Conservation (phyloP, 2,888 invertebrate genomes). For the Griposia aprilina region DNA sequence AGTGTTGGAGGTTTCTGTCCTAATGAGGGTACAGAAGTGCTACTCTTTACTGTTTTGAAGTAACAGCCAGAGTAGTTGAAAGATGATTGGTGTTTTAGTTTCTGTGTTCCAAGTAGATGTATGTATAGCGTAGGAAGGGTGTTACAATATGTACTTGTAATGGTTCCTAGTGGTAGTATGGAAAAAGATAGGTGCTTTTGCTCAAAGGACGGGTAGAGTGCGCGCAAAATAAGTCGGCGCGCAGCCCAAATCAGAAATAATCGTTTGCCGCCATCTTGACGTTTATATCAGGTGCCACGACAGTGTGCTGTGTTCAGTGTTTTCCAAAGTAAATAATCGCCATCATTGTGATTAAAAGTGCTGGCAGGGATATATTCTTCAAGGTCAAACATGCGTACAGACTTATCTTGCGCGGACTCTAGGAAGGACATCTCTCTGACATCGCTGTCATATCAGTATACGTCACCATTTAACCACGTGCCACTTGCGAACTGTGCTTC, state of each 20-base stretch:
- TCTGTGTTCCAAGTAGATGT: not conserved
- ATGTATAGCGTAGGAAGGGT: not conserved
- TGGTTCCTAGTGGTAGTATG: not conserved
- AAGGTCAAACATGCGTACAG: no score
- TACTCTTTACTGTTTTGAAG: not conserved
- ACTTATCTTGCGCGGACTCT: no score
- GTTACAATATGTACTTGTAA: not conserved
- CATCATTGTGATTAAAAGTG: no score
- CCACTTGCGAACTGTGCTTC: not conserved
- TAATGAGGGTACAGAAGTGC: slow-evolving; percentile 13
- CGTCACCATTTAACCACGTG: not conserved
- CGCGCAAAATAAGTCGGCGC: no score
- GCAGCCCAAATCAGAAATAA: no score
- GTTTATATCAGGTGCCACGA: no score
- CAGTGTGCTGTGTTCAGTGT: no score
- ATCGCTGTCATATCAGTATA: not conserved
- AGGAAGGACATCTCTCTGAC: no score
- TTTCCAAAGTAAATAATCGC: no score
- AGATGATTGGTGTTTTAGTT: slow-evolving; percentile 16
- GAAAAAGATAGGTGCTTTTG: not conserved
- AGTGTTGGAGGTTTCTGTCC: not conserved
- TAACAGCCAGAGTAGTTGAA: not conserved
- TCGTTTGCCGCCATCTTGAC: no score
- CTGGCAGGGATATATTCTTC: no score
- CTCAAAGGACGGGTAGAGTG: not conserved